Conservation (phyloP, 2,113 vertebrate genomes). For the Leptobrachium ailaonicum region DNA sequence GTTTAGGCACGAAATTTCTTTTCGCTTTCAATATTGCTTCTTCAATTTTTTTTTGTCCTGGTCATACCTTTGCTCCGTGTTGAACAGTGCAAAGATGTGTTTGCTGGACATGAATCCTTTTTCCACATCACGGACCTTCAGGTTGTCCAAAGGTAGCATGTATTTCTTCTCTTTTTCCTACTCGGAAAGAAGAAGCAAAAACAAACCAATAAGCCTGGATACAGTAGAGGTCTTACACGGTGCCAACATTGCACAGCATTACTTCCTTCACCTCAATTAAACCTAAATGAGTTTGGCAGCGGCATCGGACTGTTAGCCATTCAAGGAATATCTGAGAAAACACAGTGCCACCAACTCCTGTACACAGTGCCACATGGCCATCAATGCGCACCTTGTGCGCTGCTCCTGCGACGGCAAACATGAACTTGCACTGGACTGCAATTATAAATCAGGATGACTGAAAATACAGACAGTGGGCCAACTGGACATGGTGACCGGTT, state of each 20-base stretch:
- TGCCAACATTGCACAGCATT: conserved; percentile 44
- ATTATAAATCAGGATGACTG: conserved; percentile 22
- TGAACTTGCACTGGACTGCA: conserved; percentile 38
- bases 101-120: conserved; percentile 87
- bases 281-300: conserved; percentile 47
- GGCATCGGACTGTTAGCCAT: conserved; percentile 14
- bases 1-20: not conserved
- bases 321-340: conserved; percentile 45
- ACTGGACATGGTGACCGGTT: conserved; percentile 2
- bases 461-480: conserved; percentile 1
- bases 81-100: conserved; percentile 79
- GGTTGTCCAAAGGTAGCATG: conserved; percentile 87
- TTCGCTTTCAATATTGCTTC: not conserved
- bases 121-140: conserved; percentile 81
- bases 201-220: conserved; percentile 42
- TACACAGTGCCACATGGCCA: conserved; percentile 6
- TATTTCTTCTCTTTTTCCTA: conserved; percentile 95
- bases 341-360: conserved; percentile 32
- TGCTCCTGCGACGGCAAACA: conserved; percentile 27
- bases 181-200: conserved; percentile 43
- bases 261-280: conserved; percentile 50
- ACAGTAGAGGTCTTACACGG: conserved; percentile 39
- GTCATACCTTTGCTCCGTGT: conserved; percentile 82
- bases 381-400: conserved; percentile 33
- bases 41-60: not conserved